phyloP scores from a whole-genome alignment of 2,797 vertebrate species.

The Tiaroga cobitis region DNA sequence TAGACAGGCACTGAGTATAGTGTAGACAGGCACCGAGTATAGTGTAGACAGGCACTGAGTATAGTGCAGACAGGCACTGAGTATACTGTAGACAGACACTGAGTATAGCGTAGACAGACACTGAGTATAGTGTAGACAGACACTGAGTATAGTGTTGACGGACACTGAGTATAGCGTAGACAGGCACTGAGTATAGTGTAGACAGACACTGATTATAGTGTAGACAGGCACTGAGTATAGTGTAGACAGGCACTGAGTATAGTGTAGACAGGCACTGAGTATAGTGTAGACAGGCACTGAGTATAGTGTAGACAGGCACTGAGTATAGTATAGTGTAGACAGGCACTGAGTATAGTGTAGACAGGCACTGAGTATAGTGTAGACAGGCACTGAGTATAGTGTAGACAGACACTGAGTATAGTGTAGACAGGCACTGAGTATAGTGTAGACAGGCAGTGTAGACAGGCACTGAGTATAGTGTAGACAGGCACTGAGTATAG shows the following conservation, averaged over 20 bases:
- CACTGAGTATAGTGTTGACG: not conserved
- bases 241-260: not conserved
- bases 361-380: too few species aligned
- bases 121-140: not conserved
- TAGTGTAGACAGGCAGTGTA: too few species aligned
- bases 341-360: too few species aligned
- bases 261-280: not conserved
- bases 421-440: not conserved
- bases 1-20: not conserved
- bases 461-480: too few species aligned
- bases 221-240: not conserved
- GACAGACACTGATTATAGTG: not conserved
- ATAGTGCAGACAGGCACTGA: not conserved
- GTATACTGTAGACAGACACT: not conserved
- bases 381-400: not conserved
- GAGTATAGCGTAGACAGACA: not conserved
- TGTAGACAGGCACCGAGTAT: not conserved
- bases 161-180: not conserved
- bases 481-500: too few species aligned
- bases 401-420: not conserved
- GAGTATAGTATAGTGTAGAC: not conserved
- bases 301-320: not conserved
- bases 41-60: not conserved
- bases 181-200: too few species aligned
- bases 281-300: not conserved